A percentile compares a stretch with the other conserved stretches of the same genome.
Conservation (phyloP, 2,797 vertebrate species). For the Pipistrellus nathusii region DNA sequence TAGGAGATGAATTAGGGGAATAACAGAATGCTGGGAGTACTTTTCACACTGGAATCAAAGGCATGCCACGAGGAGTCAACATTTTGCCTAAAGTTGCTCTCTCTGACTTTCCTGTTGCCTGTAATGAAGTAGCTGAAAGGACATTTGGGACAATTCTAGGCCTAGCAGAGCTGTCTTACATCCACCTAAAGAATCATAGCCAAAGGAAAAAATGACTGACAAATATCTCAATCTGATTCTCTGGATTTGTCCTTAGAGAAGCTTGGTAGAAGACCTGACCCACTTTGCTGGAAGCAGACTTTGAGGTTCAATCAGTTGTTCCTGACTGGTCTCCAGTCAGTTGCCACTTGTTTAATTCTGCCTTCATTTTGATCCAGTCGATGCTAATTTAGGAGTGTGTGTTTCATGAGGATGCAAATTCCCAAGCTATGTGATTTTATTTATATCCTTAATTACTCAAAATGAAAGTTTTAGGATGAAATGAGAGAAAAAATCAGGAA, state of each 20-base stretch:
- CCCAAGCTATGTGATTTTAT: background rate
- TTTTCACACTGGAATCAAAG: slow-evolving; percentile 60
- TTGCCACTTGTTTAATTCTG: background rate
- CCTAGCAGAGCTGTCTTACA: slow-evolving; percentile 46
- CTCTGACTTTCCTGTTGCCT: slow-evolving; percentile 7
- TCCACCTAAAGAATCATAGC: slow-evolving; percentile 64
- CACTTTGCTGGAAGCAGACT: background rate
- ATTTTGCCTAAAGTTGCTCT: slow-evolving; percentile 65
- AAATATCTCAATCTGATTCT: slow-evolving; percentile 44
- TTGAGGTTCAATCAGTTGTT: background rate
- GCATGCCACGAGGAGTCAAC: slow-evolving; percentile 10
- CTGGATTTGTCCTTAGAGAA: background rate
- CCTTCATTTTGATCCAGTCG: background rate
- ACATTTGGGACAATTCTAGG: slow-evolving; percentile 55
- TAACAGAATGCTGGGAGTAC: slow-evolving; percentile 47
- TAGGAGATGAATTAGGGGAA: slow-evolving; percentile 37
- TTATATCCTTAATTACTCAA: background rate
- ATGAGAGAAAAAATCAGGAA: background rate
- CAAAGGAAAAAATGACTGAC: slow-evolving; percentile 22
- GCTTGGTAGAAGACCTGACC: background rate
- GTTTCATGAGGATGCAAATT: background rate
- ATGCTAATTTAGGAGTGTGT: background rate
- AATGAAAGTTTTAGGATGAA: slow-evolving; percentile 26
- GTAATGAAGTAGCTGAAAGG: slow-evolving; percentile 62
- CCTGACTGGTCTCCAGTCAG: background rate